These are phyloP conservation scores for Solenopsis fugax DNA, from an alignment of 1,140 invertebrate species.

Conservation along the genomic window DNA sequence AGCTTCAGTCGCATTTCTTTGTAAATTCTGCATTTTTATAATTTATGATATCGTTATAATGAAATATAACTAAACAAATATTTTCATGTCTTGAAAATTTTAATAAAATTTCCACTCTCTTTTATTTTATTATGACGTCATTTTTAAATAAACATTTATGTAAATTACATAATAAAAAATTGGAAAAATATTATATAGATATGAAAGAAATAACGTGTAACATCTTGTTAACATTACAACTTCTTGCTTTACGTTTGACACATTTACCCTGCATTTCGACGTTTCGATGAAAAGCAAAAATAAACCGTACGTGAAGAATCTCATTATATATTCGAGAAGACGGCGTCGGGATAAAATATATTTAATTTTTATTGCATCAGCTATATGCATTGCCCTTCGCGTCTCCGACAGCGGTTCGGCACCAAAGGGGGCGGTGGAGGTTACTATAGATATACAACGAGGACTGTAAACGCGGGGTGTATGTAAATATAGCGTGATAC, in stretches of 20 bases:
- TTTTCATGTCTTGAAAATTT: neutral
- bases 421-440: slow-evolving; percentile 32
- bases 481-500: slow-evolving; percentile 87
- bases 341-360: slow-evolving; percentile 78
- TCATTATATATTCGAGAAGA: slow-evolving; percentile 78
- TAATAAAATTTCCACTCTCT: neutral
- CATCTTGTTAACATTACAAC: neutral
- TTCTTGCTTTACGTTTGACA: neutral
- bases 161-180: slow-evolving; percentile 4
- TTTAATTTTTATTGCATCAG: slow-evolving; percentile 87
- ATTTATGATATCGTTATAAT: slow-evolving; percentile 1
- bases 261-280: neutral
- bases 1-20: slow-evolving; percentile 27
- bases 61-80: slow-evolving; percentile 10
- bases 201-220: neutral
- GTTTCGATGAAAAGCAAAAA: neutral
- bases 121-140: neutral
- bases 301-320: neutral
- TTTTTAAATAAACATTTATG: neutral
- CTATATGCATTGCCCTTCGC: slow-evolving; percentile 76
- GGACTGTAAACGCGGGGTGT: slow-evolving; percentile 78
- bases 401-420: slow-evolving; percentile 55
- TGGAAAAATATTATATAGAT: neutral
- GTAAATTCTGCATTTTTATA: slow-evolving; percentile 14
- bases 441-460: slow-evolving; percentile 70